Evolutionary conservation across 2,797 vertebrate genomes (phyloP), one percentile per base, ranked within the genome.

Genomic region (Chelon labrosus): DNA sequence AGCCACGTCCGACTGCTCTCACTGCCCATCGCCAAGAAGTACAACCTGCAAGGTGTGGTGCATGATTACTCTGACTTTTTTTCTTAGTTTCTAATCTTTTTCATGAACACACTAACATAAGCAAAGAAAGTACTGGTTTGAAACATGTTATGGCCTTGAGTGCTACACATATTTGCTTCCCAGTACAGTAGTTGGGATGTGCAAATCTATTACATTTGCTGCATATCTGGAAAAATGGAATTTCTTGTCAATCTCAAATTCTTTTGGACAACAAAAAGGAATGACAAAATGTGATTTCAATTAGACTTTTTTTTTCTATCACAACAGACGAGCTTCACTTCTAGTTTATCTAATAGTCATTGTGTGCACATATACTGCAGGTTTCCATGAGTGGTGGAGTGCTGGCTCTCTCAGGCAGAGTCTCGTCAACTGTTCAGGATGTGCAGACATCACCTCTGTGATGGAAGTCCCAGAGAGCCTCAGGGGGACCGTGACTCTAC

Each of bases 21-120:
- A 16, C 86, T 98, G 79, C 97, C 97, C 53, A 98, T 98, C 62
- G 96, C 97, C 85, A 97, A 96, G 92, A 98, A 98, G 86, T 97
- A 98, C 88, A 97, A 97, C 93, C 88, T 97, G 4, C 96, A 97
- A 92, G 95, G 96, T 96, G n/a, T 12, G 75, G 65, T 35, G n/a
- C 31, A 3, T 1, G 12, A 20, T n/a, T 2, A 7, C 2, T 57
- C 11, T 12, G 10, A 37, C 35, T 39, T 51, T 17, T 38, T 10
- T 17, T 7, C 17, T 5, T 16, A 16, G 50, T 25, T 16, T 37
- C 7, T 13, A 17, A 10, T 47, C 31, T 41, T 9, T 27, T 12
- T 3, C 22, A 25, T 2, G 16, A 7, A 38, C 12, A 25, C 47
- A 46, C 41, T 5, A 13, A 5, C 41, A 42, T 31, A 31, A 31